Base-by-base conservation (phyloP, 2,797 vertebrate species). In the Phrynocephalus vlangalii region DNA sequence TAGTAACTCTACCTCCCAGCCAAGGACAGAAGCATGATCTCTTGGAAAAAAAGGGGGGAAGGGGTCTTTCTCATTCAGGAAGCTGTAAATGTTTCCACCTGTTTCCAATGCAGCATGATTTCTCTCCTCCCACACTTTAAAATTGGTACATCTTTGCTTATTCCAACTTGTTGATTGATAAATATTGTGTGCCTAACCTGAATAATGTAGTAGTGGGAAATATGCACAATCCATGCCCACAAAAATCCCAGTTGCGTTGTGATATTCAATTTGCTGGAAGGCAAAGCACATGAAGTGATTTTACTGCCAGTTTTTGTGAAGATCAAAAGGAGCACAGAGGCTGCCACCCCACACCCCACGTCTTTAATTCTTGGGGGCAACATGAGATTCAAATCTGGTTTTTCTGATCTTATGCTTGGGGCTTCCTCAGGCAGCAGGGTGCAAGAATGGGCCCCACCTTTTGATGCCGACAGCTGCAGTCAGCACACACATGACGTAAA, bases 301-400 rank as follows among this genome's bases (percentile, higher is more conserved):
- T 85, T 63, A 33, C 0, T 83, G 85, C 0, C 0, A 84, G 38
- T 67, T 63, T 44, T 52, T 68, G 83, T 18, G 77, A 66, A 91
- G 86, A 92, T 90, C 86, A 87, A 67, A 85, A 82, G 38, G 48
- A 68, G 0, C 24, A 9, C 16, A 26, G 13, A 50, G 63, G 11
- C 30, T 81, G 80, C 3, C 89, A 22, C 68, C 90, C 83, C 2
- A 2, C 18, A 1, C 38, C 38, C 73, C 86, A 84, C 87, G 63
- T 89, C 94, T 87, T 3, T 5, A 75, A 72, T 56, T 73, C 82
- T 83, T 1, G 26, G 85, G 84, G 71, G 50, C 72, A 30, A 85
- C n/a, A n/a, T 76, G 5, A 68, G 38, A 52, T 90, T 15, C 68
- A 85, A 50, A 81, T n/a, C 24, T 30, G 28, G 68, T 60, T 70